phyloP scores from a whole-genome alignment of 2,888 invertebrate genomes.

The Sminthurinus aureus region DNA sequence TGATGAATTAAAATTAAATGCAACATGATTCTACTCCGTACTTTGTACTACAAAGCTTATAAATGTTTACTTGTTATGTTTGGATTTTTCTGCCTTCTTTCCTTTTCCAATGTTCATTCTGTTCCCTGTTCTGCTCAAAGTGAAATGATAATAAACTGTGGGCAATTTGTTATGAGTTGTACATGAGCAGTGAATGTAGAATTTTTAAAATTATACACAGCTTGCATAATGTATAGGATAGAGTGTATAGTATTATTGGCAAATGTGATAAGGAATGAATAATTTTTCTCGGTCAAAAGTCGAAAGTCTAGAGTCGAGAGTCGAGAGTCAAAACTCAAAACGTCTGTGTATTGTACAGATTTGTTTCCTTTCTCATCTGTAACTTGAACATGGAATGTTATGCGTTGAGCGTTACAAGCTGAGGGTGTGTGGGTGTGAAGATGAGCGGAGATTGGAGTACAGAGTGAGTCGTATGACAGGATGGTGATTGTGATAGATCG shows the following conservation, averaged over 20 bases:
- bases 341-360: background rate
- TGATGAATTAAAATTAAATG: background rate
- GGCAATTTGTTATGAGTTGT: background rate
- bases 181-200: too few species aligned
- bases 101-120: too few species aligned
- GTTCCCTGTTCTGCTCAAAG: too few species aligned
- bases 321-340: background rate
- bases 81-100: background rate
- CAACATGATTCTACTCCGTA: too few species aligned
- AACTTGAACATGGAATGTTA: too few species aligned
- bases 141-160: slow-evolving; percentile 24
- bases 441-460: background rate
- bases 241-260: background rate
- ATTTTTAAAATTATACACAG: too few species aligned
- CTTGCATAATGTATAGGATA: background rate
- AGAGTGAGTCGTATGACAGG: slow-evolving; percentile 17
- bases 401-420: too few species aligned
- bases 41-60: too few species aligned
- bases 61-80: background rate
- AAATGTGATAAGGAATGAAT: background rate
- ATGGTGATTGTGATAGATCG: slow-evolving; percentile 17
- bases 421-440: slow-evolving; percentile 1
- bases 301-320: too few species aligned
- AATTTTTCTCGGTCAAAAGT: background rate
- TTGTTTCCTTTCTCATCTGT: background rate